Conservation (phyloP, 2,113 vertebrate genomes). For the Labeo catla region DNA sequence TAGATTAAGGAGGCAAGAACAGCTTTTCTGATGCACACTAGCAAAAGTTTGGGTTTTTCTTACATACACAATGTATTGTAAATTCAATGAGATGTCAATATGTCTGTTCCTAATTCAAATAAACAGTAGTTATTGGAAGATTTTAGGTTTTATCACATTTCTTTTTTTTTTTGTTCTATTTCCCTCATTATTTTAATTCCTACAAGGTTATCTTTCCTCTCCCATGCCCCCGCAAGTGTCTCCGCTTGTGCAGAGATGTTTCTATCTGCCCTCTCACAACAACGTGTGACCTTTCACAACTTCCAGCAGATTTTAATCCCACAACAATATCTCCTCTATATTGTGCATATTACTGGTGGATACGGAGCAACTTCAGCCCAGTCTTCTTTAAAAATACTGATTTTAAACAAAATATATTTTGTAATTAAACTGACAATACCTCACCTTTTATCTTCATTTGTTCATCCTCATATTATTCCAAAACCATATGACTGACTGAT, state of each 20-base stretch:
- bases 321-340: background rate
- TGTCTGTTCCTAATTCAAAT: background rate
- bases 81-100: background rate
- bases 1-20: background rate
- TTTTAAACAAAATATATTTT: background rate
- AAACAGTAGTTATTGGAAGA: background rate
- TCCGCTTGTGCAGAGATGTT: background rate
- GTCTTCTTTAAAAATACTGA: background rate
- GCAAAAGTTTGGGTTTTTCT: background rate
- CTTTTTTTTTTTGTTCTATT: background rate
- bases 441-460: too few species aligned
- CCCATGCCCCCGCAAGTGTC: background rate
- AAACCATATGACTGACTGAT: too few species aligned
- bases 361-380: background rate
- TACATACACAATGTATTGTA: background rate
- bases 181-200: background rate
- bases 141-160: background rate
- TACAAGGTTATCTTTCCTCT: background rate
- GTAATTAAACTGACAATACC: too few species aligned
- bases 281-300: background rate
- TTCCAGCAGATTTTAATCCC: background rate
- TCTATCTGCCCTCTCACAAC: background rate
- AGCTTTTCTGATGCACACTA: background rate
- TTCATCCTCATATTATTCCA: too few species aligned
- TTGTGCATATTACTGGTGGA: background rate